phyloP scores from a whole-genome alignment of 2,113 vertebrate genomes.

The Plotosus lineatus region DNA sequence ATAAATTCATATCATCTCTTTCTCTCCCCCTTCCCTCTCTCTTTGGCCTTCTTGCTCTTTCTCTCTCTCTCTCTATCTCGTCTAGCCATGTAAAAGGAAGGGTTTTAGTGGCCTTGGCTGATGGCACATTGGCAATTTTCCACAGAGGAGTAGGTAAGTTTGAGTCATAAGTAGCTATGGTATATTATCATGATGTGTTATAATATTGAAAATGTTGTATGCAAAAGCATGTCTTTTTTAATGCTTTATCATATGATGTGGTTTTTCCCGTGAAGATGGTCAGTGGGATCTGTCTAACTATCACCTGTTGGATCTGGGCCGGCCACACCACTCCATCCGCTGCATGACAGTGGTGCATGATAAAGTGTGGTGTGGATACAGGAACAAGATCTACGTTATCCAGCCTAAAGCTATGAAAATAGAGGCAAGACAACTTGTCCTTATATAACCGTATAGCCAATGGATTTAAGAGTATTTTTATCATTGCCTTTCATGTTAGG shows the following conservation, averaged over 20 bases:
- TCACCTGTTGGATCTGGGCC: slow-evolving; percentile 90
- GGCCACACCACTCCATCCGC: slow-evolving; percentile 90
- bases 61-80: not conserved
- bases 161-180: not conserved
- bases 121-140: slow-evolving; percentile 94
- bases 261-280: slow-evolving; percentile 75
- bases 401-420: slow-evolving; percentile 98
- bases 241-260: not conserved
- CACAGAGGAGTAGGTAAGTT: slow-evolving; percentile 92
- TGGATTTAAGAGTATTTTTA: not conserved
- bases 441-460: not conserved
- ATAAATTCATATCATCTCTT: not conserved
- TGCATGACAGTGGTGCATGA: slow-evolving; percentile 98
- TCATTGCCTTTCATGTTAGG: not conserved
- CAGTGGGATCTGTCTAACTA: slow-evolving; percentile 99
- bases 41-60: not conserved
- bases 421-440: slow-evolving; percentile 76
- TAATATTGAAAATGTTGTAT: not conserved
- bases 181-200: not conserved
- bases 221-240: too few species aligned
- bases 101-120: slow-evolving; percentile 91
- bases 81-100: slow-evolving; percentile 94
- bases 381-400: slow-evolving; percentile 96
- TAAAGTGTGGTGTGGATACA: slow-evolving; percentile 97
- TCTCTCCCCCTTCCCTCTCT: not conserved